A percentile compares a stretch with the other conserved stretches of the same genome.
These are phyloP conservation scores for Centropus bengalensis DNA, from an alignment of 2,113 vertebrate species.

Conservation along the genomic window DNA sequence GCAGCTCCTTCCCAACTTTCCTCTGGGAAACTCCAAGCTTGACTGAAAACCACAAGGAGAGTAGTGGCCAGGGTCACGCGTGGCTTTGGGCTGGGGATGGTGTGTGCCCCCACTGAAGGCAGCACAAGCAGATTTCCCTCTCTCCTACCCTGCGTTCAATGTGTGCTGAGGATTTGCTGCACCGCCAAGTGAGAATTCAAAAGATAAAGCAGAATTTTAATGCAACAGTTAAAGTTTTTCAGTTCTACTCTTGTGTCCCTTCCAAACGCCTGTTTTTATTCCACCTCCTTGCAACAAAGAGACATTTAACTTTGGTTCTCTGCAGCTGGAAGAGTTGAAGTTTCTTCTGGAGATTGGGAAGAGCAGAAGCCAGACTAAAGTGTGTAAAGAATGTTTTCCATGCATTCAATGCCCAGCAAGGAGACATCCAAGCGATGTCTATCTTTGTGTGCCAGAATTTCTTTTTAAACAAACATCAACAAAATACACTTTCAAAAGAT, in stretches of 20 bases:
- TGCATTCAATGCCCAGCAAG: neutral
- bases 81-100: neutral
- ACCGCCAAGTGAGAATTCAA: fast-evolving
- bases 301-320: neutral
- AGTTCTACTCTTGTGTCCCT: neutral
- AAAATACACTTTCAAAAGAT: neutral
- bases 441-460: neutral
- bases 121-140: neutral
- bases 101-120: fast-evolving
- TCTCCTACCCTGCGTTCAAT: neutral
- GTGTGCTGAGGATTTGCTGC: neutral
- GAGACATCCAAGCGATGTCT: neutral
- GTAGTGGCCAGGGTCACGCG: no score
- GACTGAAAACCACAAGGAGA: neutral
- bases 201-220: neutral
- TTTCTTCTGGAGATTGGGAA: neutral
- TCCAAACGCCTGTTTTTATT: neutral
- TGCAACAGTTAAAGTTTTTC: neutral
- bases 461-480: neutral
- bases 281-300: neutral
- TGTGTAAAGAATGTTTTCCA: neutral
- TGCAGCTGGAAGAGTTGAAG: neutral
- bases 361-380: neutral
- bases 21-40: neutral
- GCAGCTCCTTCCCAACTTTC: neutral